Base-by-base conservation (phyloP, 1,140 invertebrate genomes). In the Dendroctonus ponderosae region DNA sequence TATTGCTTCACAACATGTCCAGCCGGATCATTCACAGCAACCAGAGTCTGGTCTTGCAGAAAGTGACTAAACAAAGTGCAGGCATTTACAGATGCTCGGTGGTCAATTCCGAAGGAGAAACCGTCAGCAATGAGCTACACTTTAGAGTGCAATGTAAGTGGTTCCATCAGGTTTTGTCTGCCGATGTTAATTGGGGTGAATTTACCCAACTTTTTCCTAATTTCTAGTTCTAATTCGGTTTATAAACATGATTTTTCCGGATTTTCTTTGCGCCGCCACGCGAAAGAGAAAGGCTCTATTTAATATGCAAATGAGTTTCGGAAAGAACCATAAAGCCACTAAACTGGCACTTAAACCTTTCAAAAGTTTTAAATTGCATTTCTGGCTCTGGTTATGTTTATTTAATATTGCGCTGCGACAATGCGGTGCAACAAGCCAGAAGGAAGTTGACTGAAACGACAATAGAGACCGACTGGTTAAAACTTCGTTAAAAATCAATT, bases 61-160 rank as follows among this genome's bases (percentile, higher is more conserved):
- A 88, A 78, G 91, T 94, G 59, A 90, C 89, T 6, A 83, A 89
- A 71, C 83, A 87, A 71, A 88, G 90, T 72, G 87, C 88, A 49
- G 92, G 92, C 39, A 86, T 87, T 66, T 95, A 95, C 79, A 87
- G 89, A 48, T 94, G 91, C 79, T 86, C 86, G 53, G 91, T 91
- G 40, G 85, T 86, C 67, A 94, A 94, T 78, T 82, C 84, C 44
- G 88, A 91, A 77, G 92, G 92, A 7, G 89, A 90, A 78, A 90
- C 90, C 11, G 83, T 87, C 71, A 92, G 91, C 79, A 86, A 89
- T 74, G 85, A 91, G 60, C 85, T 93, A 40, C 83, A 83, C 37
- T 84, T 94, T 67, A 82, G 91, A 67, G 89, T 94, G 12, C 91
- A 93, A 85, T 93, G 91, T 93, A 80, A 92, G 90, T 89, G 41